phyloP scores from a whole-genome alignment of 2,888 invertebrate genomes.

The Ophion ellenae region DNA sequence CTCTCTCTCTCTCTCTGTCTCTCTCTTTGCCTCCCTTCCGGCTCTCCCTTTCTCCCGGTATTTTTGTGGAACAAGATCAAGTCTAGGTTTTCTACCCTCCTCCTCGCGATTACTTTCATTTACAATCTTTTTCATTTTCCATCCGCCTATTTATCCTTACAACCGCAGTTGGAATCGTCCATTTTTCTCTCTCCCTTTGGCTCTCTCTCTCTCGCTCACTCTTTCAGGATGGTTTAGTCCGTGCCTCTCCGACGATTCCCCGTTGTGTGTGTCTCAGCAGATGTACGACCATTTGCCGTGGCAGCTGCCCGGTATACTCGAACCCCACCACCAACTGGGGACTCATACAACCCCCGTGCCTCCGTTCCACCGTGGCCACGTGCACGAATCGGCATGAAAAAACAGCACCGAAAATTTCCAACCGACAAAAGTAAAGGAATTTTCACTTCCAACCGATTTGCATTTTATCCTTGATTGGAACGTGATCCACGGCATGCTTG shows the following conservation, averaged over 20 bases:
- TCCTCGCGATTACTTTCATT: constrained; percentile 17
- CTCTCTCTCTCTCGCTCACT: constrained; percentile 14
- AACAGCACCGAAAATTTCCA: neutral
- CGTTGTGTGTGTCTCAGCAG: constrained; percentile 76
- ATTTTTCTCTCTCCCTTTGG: constrained; percentile 12
- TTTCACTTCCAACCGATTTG: neutral
- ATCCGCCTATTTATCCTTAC: constrained; percentile 23
- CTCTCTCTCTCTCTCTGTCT: neutral
- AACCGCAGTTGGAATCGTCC: constrained; percentile 5
- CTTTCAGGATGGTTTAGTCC: constrained; percentile 45
- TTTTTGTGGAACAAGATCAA: constrained; percentile 13
- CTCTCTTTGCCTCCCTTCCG: neutral
- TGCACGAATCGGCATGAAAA: constrained; percentile 11
- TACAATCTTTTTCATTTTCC: constrained; percentile 19
- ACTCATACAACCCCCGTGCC: constrained; percentile 60
- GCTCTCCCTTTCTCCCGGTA: neutral
- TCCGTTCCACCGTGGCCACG: constrained; percentile 44
- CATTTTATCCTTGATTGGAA: neutral
- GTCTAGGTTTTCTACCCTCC: constrained; percentile 28
- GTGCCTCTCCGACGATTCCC: constrained; percentile 59
- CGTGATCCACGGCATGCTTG: neutral
- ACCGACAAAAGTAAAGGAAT: neutral
- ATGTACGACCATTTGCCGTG: constrained; percentile 81
- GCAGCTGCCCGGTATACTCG: constrained; percentile 77
- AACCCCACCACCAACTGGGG: constrained; percentile 55